Evolutionary conservation across 2,888 invertebrate species (phyloP), one percentile per base, ranked within the genome.

Genomic region (Aleiodes leptofemur): DNA sequence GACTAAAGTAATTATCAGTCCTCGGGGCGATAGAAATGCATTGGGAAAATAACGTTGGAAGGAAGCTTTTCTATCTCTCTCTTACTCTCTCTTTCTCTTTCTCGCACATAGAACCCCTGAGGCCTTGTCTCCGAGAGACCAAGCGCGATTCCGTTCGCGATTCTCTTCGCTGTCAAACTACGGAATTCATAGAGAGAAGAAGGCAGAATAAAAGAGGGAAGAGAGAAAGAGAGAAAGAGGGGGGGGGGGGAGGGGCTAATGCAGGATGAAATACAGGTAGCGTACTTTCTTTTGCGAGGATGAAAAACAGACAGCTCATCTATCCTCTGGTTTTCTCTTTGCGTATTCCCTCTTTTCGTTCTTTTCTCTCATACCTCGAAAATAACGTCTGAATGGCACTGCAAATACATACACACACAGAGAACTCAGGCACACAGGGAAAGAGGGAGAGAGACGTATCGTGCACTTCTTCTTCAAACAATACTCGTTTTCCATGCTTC

Each of bases 351-450:
- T 9, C 23, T 23, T 23, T 43, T 43, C 43, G 43, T 9, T 43
- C 69, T 64, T 57, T 70, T 69, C 23, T 69, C 72, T 68, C 69
- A 74, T 68, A 82, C 43, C 80, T 81, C 80, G 82, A 83, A 83
- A 84, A 83, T 82, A 83, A 81, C 83, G 80, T 82, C 83, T 82
- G 82, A 83, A 83, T 81, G 80, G 82, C 79, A 81, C 78, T 81
- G 83, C 82, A 84, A 84, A 84, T 81, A 83, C 76, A 76, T 71
- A 79, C 29, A 13, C 50, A 69, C 76, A 70, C 50, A 64, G 74
- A 64, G 74, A 23, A 83, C 76, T 76, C 72, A 79, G 51, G 29
- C 29, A 66, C 76, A 70, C 50, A 64, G n/a, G n/a, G n/a, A n/a
- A n/a, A n/a, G n/a, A n/a, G n/a, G n/a, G n/a, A n/a, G 75, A 23